phyloP scores from a whole-genome alignment of 2,888 invertebrate genomes.

The Athetis lepigone region DNA sequence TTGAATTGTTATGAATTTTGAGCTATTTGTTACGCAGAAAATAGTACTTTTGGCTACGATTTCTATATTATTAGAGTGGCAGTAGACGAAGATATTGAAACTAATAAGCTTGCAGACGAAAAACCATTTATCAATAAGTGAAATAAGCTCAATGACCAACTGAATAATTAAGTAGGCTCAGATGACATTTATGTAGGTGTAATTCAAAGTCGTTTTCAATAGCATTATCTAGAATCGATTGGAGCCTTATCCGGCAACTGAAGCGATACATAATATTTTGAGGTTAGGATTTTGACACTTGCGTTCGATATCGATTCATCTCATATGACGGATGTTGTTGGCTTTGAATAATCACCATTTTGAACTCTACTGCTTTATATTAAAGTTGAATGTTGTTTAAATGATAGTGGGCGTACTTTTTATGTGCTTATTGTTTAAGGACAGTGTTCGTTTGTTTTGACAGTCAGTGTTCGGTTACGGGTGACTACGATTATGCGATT shows the following conservation, averaged over 20 bases:
- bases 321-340: slow-evolving; percentile 73
- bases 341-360: slow-evolving; percentile 58
- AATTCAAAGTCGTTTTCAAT: not conserved
- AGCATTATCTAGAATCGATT: slow-evolving; percentile 62
- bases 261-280: slow-evolving; percentile 70
- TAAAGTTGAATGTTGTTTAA: slow-evolving; percentile 67
- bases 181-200: not conserved
- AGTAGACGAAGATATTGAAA: not conserved
- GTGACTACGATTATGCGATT: slow-evolving; percentile 87
- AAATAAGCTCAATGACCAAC: not conserved
- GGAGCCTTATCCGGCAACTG: slow-evolving; percentile 53
- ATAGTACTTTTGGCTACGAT: not conserved
- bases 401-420: slow-evolving; percentile 71
- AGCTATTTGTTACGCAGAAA: not conserved
- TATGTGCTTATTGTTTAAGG: slow-evolving; percentile 69
- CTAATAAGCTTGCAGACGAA: not conserved
- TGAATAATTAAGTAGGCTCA: too few relatives aligned
- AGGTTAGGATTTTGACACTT: slow-evolving; percentile 81
- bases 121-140: not conserved
- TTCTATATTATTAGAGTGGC: not conserved
- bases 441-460: slow-evolving; percentile 86
- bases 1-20: slow-evolving; percentile 29
- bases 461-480: slow-evolving; percentile 86
- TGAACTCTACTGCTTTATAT: slow-evolving; percentile 58
- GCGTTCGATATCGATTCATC: slow-evolving; percentile 75